Base-by-base conservation (phyloP, 2,888 invertebrate species). In the Margaritifera margaritifera region DNA sequence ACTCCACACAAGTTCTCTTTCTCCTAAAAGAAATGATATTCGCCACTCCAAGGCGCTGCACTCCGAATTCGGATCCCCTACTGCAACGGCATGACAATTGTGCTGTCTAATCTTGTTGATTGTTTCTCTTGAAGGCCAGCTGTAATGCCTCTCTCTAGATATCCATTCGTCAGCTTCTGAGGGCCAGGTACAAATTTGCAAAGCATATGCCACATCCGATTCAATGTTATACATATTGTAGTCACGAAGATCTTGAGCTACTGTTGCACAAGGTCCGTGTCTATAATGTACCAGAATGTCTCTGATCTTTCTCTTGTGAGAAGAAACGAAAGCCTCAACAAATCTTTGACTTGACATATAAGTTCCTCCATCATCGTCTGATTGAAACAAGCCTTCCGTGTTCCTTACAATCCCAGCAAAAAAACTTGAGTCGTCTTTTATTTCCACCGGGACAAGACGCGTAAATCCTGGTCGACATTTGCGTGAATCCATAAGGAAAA, bases 1-100 rank as follows among this genome's bases (percentile, higher is more conserved):
- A 22, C 56, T 70, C 69, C 69, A 70, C 2, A 70, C 42, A 15
- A 70, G 58, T 59, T 70, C 69, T 62, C 58, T 62, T 57, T 70
- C 69, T 19, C 66, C 58, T 19, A 66, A 53, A 11, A 70, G 24
- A 25, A 59, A 70, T 6, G 69, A 66, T 55, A 66, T 6, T 42
- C 69, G 50, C 69, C 69, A 70, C 51, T 70, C 69, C 20, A 31
- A 52, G 0, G 58, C 5, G 22, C 5, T n/a, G n/a, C 18, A 15
- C 50, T 56, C 6, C n/a, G 69, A 70, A 25, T 24, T 58, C 6
- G 66, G 42, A 50, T 70, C 62, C 19, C 69, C 69, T 15, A 70
- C 57, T 6, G 69, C 50, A n/a, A 70, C 66, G 15, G 52, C 66
- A 62, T 66, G 56, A 42, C 69, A 70, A 22, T 57, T 42, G 18